Base-by-base conservation (phyloP, 2,888 invertebrate genomes). In the Apamea crenata region DNA sequence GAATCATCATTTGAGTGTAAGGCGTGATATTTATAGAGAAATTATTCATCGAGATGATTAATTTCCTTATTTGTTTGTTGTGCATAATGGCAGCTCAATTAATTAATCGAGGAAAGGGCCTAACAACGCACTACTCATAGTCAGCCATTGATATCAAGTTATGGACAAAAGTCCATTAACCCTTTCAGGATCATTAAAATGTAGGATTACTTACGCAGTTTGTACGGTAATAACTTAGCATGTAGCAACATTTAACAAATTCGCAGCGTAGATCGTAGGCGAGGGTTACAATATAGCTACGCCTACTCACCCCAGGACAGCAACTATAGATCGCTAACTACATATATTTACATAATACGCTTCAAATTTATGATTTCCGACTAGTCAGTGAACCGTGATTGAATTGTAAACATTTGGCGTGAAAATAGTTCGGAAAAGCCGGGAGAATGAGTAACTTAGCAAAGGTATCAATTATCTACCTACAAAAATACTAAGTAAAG, bases 341-440 rank as follows among this genome's bases (percentile, higher is more conserved):
- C 10, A 71, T 36, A 61, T n/a, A 84, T 82, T 78, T 72, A 73
- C 76, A 73, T 85, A 78, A 78, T 71, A 63, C 29, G 53, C 65
- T 67, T 81, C 82, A 89, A 90, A 83, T 83, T 90, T 88, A 87
- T 86, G 92, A 90, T 90, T 89, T 90, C 87, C 84, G 89, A 89
- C 88, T 89, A 88, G 87, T 89, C 81, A 84, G 65, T 83, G 88
- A 90, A 87, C 87, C 90, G 90, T 90, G 91, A 91, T 92, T 89
- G 84, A 89, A 89, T 87, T 88, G 90, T 91, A 93, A 93, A 93
- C 92, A 92, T 63, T 61, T 70, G 77, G 74, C 78, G 88, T 88
- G 88, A 89, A 91, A 92, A 36, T 71, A 3, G 12, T 90, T 90
- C 80, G 74, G 78, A 79, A 87, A 89, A 88, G 50, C 72, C 82